Evolutionary conservation across 2,113 vertebrate species (phyloP).

Genomic region (Triplophysa dalaica): DNA sequence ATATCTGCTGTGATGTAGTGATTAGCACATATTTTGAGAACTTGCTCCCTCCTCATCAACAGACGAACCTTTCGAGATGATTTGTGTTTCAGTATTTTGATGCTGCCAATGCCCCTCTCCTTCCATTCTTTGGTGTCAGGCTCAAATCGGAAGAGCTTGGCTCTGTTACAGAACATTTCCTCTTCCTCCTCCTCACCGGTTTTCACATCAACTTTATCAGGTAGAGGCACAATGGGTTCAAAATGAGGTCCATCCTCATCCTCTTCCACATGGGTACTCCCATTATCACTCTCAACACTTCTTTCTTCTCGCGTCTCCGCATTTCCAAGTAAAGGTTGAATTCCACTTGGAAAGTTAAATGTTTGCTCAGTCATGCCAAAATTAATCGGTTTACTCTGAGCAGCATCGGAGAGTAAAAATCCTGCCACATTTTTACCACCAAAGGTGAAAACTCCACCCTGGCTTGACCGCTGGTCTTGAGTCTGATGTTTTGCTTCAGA

Average conservation of each 20-base stretch:
- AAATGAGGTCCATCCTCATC: constrained; percentile 98
- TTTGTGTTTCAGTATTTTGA: constrained; percentile 94
- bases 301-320: constrained; percentile 67
- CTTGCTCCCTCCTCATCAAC: constrained; percentile 95
- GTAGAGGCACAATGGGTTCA: constrained; percentile 96
- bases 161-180: constrained; percentile 93
- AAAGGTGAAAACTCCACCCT: constrained; percentile 80
- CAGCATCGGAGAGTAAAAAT: constrained; percentile 74
- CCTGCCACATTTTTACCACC: constrained; percentile 73
- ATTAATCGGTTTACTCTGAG: constrained; percentile 66
- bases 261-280: constrained; percentile 83
- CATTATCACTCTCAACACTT: constrained; percentile 82
- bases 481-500: constrained; percentile 68
- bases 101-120: constrained; percentile 90
- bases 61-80: constrained; percentile 90
- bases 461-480: constrained; percentile 63
- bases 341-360: constrained; percentile 75
- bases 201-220: constrained; percentile 96
- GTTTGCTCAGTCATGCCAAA: constrained; percentile 78
- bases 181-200: constrained; percentile 98
- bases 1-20: constrained; percentile 94
- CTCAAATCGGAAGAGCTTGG: constrained; percentile 94
- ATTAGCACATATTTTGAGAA: constrained; percentile 97
- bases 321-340: constrained; percentile 69
- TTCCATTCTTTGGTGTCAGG: constrained; percentile 94